Conservation (phyloP, 2,113 vertebrate species). For the Centropus bengalensis region DNA sequence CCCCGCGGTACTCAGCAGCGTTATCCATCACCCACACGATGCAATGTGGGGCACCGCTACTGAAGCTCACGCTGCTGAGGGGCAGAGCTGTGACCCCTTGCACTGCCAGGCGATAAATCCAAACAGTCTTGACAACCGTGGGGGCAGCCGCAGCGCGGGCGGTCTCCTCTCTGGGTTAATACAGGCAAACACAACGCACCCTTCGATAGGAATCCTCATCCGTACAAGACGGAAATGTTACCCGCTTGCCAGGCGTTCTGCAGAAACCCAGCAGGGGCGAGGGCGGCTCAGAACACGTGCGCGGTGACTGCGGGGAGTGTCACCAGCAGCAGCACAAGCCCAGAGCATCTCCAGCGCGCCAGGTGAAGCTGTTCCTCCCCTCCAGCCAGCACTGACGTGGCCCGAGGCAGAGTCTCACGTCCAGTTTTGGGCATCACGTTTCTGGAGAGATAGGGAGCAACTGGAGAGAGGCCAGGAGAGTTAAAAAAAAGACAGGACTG, state of each 20-base stretch:
- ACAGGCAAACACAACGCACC: not conserved
- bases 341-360: not conserved
- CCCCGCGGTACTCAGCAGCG: not conserved
- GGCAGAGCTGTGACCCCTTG: not conserved
- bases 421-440: not conserved
- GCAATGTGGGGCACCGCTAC: not conserved
- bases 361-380: not conserved
- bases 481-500: not conserved
- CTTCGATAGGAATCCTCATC: not conserved
- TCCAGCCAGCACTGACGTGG: not conserved
- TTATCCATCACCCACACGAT: not conserved
- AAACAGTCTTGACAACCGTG: not conserved
- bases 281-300: not conserved
- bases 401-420: not conserved
- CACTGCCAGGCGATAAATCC: not conserved
- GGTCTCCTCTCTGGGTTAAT: not conserved
- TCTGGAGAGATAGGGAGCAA: slow-evolving; percentile 35
- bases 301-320: not conserved
- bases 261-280: not conserved
- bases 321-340: not conserved
- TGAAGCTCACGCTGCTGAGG: not conserved
- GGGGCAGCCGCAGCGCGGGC: not conserved
- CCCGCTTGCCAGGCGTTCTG: not conserved
- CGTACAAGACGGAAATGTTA: not conserved
- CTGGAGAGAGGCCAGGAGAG: slow-evolving; percentile 2